Conservation (phyloP, 2,797 vertebrate genomes). For the Semaprochilodus insignis region DNA sequence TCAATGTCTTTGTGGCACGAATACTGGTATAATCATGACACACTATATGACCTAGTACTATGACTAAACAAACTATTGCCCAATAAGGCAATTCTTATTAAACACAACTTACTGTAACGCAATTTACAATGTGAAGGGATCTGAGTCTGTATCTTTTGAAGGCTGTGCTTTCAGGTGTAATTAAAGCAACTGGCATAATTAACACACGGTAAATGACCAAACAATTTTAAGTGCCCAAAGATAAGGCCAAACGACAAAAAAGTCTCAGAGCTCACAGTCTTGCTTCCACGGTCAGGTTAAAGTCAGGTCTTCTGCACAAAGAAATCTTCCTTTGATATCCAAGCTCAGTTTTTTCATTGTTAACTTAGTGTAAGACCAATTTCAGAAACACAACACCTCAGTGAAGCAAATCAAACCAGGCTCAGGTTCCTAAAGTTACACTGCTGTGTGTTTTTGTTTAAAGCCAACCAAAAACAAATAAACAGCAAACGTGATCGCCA, state of each 20-base stretch:
- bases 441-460: background rate
- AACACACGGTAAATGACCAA: background rate
- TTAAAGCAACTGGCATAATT: background rate
- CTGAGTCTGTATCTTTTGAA: background rate
- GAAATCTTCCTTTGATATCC: background rate
- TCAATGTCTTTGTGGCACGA: no score
- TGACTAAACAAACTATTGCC: background rate
- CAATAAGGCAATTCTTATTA: background rate
- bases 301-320: background rate
- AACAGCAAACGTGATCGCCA: background rate
- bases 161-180: background rate
- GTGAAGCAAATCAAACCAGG: background rate
- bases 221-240: background rate
- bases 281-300: background rate
- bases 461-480: background rate
- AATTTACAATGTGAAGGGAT: background rate
- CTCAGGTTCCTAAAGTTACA: background rate
- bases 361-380: background rate
- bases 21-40: background rate
- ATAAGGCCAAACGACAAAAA: background rate
- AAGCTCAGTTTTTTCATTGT: background rate
- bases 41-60: background rate
- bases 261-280: constrained; percentile 3
- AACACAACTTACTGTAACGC: background rate
- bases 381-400: background rate